Conservation (phyloP, 64 coral and sea anemone species). For the Stichodactyla helianthus region DNA sequence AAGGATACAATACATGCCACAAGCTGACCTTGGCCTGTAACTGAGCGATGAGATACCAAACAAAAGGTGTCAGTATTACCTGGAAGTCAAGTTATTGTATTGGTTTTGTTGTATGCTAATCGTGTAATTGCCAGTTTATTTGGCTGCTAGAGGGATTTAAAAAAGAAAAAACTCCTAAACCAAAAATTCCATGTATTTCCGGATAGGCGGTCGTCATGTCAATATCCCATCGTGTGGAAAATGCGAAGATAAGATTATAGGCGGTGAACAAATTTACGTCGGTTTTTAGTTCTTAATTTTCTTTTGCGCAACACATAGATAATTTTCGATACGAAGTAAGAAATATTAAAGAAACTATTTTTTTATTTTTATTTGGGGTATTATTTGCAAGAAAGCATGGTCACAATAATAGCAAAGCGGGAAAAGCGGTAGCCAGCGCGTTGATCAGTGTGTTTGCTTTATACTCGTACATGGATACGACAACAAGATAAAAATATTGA, state of each 20-base stretch:
- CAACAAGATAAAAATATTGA: neutral
- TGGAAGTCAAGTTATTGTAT: neutral
- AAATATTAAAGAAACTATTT: no score
- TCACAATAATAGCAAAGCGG: no score
- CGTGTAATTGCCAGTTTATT: neutral
- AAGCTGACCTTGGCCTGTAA: neutral
- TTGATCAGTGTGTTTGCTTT: neutral
- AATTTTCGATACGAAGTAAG: no score
- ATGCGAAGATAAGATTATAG: no score
- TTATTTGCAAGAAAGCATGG: no score
- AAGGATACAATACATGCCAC: no score
- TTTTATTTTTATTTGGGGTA: no score
- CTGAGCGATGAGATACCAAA: neutral
- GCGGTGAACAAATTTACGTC: no score
- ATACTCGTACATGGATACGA: neutral
- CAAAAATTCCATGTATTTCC: neutral
- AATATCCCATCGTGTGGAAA: no score
- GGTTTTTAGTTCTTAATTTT: no score
- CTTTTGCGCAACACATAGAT: no score
- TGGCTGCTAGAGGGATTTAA: neutral
- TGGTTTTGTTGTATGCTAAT: neutral
- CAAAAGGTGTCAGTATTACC: neutral
- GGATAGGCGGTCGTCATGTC: neutral
- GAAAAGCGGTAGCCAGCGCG: no score
- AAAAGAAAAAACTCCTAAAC: neutral